Percentiles rank a stretch among this genome's conserved stretches.
Evolutionary conservation across 2,797 vertebrate genomes (phyloP).

Genomic region (Mormyrus proboscirostris): DNA sequence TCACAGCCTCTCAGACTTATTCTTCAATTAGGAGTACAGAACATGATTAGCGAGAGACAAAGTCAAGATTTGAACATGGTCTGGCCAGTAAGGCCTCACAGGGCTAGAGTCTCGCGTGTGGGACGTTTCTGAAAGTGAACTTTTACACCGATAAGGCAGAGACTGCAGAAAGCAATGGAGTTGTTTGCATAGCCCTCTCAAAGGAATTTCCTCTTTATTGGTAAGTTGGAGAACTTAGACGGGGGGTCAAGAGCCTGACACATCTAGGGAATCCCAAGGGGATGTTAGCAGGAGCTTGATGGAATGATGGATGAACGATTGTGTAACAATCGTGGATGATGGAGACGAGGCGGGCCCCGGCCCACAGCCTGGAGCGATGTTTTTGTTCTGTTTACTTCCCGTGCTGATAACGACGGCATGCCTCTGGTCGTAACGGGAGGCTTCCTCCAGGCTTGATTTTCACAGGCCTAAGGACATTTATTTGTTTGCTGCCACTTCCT

Average conservation of each 20-base stretch:
- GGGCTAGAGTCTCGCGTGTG: neutral
- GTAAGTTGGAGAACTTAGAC: neutral
- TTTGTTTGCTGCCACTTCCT: slow-evolving; percentile 61
- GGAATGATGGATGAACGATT: slow-evolving; percentile 49
- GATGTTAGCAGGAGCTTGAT: slow-evolving; percentile 39
- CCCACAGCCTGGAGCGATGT: slow-evolving; percentile 62
- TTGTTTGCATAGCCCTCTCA: neutral
- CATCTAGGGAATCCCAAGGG: slow-evolving; percentile 28
- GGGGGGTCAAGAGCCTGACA: neutral
- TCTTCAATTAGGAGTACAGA: neutral
- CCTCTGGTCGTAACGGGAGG: slow-evolving; percentile 15
- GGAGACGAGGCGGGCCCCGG: slow-evolving; percentile 51
- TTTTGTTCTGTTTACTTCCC: slow-evolving; percentile 70
- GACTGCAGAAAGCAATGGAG: neutral
- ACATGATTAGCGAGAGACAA: neutral
- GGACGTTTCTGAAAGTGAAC: neutral
- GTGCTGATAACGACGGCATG: slow-evolving; percentile 62
- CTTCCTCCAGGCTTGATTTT: slow-evolving; percentile 37
- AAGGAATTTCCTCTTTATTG: slow-evolving; percentile 9
- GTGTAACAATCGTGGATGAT: slow-evolving; percentile 50
- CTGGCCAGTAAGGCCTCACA: neutral
- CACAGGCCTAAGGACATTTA: slow-evolving; percentile 51
- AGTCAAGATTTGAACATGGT: neutral
- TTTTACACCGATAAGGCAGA: neutral
- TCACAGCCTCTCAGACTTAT: neutral